Evolutionary conservation across 2,888 invertebrate species (phyloP).

Genomic region (Drosophila infuscata): DNA sequence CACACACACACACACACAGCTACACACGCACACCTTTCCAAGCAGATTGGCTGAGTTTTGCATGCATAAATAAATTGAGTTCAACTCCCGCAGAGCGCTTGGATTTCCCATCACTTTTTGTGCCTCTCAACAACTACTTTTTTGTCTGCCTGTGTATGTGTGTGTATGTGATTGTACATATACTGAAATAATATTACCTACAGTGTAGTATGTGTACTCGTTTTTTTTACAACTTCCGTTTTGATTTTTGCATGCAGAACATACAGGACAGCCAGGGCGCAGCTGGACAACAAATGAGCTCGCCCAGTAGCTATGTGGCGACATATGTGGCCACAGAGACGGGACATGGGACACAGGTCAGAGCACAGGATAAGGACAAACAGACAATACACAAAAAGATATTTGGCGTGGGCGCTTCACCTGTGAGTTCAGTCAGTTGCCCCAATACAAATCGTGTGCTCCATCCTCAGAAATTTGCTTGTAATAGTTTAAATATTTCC

Average conservation of each 20-base stretch:
- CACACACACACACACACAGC: constrained; percentile 16
- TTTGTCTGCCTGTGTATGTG: constrained; percentile 9
- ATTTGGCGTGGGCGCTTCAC: neutral
- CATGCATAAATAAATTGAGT: constrained; percentile 59
- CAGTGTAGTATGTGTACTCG: constrained; percentile 53
- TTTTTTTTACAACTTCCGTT: constrained; percentile 71
- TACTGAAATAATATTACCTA: constrained; percentile 27
- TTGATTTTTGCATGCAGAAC: constrained; percentile 57
- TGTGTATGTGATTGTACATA: constrained; percentile 2
- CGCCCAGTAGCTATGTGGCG: constrained; percentile 69
- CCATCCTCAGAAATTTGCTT: neutral
- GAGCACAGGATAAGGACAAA: constrained; percentile 4
- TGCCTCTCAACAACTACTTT: constrained; percentile 46
- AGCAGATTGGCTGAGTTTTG: neutral
- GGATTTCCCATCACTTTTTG: constrained; percentile 38
- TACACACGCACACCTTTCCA: constrained; percentile 15
- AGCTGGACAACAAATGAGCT: constrained; percentile 69
- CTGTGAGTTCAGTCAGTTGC: neutral
- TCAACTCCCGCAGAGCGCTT: constrained; percentile 50
- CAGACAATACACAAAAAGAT: constrained; percentile 12
- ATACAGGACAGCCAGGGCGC: constrained; percentile 25
- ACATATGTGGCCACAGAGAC: constrained; percentile 75
- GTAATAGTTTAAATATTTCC: neutral
- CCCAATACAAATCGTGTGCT: neutral
- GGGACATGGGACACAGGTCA: constrained; percentile 36